A percentile compares a stretch with the other conserved stretches of the same genome.
These are phyloP conservation scores for Xestoiulus laeticollis DNA, from an alignment of 2,888 invertebrate species.

Conservation along the genomic window DNA sequence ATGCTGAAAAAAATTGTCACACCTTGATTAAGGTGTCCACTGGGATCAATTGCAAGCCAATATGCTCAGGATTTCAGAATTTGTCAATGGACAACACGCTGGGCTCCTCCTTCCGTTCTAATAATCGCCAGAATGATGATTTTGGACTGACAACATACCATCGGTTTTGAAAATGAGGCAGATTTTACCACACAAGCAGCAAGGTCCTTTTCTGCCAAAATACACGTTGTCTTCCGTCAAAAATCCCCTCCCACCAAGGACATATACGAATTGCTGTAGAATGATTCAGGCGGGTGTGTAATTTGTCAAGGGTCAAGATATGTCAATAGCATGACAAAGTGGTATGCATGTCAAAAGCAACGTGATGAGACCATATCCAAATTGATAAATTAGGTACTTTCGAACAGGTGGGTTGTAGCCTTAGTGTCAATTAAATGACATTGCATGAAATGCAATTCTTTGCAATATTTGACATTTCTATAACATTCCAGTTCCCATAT, in stretches of 20 bases:
- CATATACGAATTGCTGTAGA: not conserved
- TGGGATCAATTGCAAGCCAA: conserved; percentile 7
- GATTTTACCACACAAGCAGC: not conserved
- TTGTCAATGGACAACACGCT: not conserved
- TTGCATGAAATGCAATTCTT: too few relatives aligned
- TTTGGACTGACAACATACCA: not conserved
- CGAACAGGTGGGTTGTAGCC: not conserved
- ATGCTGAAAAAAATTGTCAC: conserved; percentile 22
- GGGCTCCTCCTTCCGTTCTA: not conserved
- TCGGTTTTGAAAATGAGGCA: not conserved
- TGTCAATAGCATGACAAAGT: not conserved
- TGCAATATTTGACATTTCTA: too few relatives aligned
- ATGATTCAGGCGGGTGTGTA: not conserved
- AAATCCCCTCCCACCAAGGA: not conserved
- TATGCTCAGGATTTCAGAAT: not conserved
- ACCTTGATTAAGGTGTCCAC: conserved; percentile 42
- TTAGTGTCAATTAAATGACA: not conserved
- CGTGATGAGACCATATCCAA: not conserved
- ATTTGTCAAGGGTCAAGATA: not conserved
- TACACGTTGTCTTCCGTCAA: not conserved
- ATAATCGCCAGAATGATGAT: not conserved
- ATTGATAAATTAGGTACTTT: not conserved
- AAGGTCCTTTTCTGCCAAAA: not conserved
- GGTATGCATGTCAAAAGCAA: not conserved
- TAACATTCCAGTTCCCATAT: too few relatives aligned